These are phyloP conservation scores for Sphyrna mokarran DNA, from an alignment of 2,113 vertebrate genomes.

Conservation along the genomic window DNA sequence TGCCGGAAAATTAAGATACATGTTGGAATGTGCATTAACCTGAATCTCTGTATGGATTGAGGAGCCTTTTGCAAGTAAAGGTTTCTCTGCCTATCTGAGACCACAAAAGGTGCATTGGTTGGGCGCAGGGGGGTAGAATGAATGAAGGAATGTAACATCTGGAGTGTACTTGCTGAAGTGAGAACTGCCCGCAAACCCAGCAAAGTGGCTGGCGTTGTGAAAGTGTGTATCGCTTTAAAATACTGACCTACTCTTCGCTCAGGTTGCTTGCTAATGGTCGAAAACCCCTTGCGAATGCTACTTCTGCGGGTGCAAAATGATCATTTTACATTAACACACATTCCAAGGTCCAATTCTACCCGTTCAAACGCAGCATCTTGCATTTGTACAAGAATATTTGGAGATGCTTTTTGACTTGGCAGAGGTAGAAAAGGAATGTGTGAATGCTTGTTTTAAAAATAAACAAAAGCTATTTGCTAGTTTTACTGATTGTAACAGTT, in stretches of 20 bases:
- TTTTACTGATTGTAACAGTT: background rate
- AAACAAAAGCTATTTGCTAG: background rate
- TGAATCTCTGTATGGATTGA: background rate
- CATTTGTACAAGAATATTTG: background rate
- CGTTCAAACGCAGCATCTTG: background rate
- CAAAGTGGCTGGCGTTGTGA: background rate
- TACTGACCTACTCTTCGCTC: background rate
- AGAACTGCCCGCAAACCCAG: background rate
- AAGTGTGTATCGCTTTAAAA: slow-evolving; percentile 17
- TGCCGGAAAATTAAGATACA: background rate
- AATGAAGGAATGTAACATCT: background rate
- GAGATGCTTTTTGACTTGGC: background rate
- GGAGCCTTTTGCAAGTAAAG: background rate
- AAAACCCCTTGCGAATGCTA: background rate
- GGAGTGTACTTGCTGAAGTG: background rate
- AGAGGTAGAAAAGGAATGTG: background rate
- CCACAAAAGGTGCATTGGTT: background rate
- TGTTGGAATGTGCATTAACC: background rate
- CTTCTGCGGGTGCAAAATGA: background rate
- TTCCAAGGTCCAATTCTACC: background rate
- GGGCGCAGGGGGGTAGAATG: background rate
- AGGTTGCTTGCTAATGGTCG: background rate
- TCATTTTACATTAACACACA: background rate
- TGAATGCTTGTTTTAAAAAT: background rate
- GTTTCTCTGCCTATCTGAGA: background rate